Conservation (phyloP, 2,113 vertebrate species). For the Hippocampus abdominalis region DNA sequence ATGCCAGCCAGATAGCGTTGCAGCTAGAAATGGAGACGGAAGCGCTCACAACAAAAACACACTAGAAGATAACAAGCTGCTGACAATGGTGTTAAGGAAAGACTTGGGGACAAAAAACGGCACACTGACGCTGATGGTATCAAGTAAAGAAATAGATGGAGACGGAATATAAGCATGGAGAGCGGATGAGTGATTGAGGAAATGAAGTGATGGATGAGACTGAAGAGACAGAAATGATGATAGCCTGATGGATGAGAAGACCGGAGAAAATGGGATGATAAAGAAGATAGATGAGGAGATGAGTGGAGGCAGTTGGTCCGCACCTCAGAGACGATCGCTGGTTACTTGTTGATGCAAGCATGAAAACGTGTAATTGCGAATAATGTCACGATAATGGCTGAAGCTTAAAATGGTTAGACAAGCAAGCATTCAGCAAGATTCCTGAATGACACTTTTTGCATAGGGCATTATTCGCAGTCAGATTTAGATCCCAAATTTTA, state of each 20-base stretch:
- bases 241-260: slow-evolving; percentile 61
- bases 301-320: slow-evolving; percentile 45
- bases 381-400: slow-evolving; percentile 5
- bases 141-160: slow-evolving; percentile 26
- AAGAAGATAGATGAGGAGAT: slow-evolving; percentile 55
- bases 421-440: background rate
- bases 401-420: slow-evolving; percentile 5
- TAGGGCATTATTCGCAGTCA: background rate
- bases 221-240: slow-evolving; percentile 49
- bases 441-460: background rate
- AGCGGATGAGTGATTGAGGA: slow-evolving; percentile 50
- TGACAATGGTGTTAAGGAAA: slow-evolving; percentile 38
- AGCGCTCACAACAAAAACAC: slow-evolving; percentile 20
- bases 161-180: slow-evolving; percentile 30
- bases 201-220: slow-evolving; percentile 63
- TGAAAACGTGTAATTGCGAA: slow-evolving; percentile 26
- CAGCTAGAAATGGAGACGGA: slow-evolving; percentile 31
- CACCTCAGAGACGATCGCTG: slow-evolving; percentile 32
- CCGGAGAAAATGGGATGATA: slow-evolving; percentile 48
- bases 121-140: slow-evolving; percentile 46
- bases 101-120: slow-evolving; percentile 35
- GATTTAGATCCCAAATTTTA: background rate
- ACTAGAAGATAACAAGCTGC: slow-evolving; percentile 28
- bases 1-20: slow-evolving; percentile 57
- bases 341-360: background rate